Conservation (phyloP, 2,888 invertebrate species). For the Hyposoter didymator region DNA sequence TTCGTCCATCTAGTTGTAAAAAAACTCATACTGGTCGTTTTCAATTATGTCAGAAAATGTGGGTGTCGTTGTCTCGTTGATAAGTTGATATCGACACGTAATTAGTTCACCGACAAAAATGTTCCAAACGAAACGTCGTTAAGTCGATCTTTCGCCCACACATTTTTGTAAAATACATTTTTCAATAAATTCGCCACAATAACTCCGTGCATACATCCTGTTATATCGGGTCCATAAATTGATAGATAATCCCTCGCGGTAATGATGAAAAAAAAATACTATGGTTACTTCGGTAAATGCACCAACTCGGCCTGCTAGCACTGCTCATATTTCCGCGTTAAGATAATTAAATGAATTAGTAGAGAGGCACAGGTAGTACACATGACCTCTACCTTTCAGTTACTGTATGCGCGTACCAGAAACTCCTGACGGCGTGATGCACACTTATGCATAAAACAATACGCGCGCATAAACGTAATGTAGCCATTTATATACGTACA, state of each 20-base stretch:
- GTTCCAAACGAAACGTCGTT: not conserved
- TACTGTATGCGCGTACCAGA: constrained; percentile 15
- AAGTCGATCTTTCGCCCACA: not conserved
- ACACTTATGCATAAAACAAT: constrained; percentile 46
- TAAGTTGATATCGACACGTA: not conserved
- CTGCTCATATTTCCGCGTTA: constrained; percentile 78
- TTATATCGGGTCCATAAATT: constrained; percentile 29
- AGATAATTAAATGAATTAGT: constrained; percentile 80
- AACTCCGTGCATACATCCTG: not conserved
- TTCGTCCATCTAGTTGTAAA: not conserved
- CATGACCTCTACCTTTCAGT: constrained; percentile 35
- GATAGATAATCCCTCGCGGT: constrained; percentile 27
- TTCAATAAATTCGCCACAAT: not conserved
- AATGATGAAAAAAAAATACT: not conserved
- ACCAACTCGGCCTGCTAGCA: constrained; percentile 63
- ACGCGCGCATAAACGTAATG: constrained; percentile 28
- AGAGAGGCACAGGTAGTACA: constrained; percentile 63
- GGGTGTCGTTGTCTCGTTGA: not conserved
- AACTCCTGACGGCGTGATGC: constrained; percentile 51
- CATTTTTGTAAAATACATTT: constrained; percentile 3
- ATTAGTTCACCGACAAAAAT: not conserved
- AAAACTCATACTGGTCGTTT: not conserved
- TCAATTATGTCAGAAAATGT: not conserved
- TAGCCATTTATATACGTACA: constrained; percentile 9
- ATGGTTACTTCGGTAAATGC: constrained; percentile 39